Evolutionary conservation across 2,888 invertebrate species (phyloP).

Genomic region (Sceliomorpha sp.): DNA sequence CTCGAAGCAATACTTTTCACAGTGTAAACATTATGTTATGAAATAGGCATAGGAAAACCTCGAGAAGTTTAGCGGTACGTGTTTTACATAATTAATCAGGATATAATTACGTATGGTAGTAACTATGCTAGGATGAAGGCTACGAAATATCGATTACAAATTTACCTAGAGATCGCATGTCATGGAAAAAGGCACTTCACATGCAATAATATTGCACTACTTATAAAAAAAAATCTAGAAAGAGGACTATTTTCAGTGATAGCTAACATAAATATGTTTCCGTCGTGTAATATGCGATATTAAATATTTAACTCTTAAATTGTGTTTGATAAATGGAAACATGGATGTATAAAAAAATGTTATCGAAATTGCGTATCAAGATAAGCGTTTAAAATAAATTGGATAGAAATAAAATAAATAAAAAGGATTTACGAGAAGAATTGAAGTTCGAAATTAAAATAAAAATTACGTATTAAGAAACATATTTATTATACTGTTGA

Average conservation of each 20-base stretch:
- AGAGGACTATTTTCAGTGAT: not conserved
- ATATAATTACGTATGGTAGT: constrained; percentile 42
- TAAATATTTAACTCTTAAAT: too few species aligned
- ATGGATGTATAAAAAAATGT: too few species aligned
- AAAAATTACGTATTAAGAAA: too few species aligned
- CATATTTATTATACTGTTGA: too few species aligned
- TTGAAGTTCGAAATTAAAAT: too few species aligned
- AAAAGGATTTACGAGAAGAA: too few species aligned
- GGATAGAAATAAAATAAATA: too few species aligned
- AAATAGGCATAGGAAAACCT: constrained; percentile 17
- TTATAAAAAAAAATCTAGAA: constrained; percentile 14
- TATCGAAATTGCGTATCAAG: too few species aligned
- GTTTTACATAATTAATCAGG: constrained; percentile 38
- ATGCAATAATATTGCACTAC: constrained; percentile 23
- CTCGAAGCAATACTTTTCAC: too few species aligned
- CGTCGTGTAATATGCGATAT: constrained; percentile 4
- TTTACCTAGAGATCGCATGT: constrained; percentile 48
- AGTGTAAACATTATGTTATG: too few species aligned
- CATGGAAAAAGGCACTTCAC: constrained; percentile 31
- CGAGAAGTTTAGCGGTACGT: constrained; percentile 19
- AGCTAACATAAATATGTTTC: not conserved
- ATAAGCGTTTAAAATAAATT: too few species aligned
- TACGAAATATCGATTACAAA: constrained; percentile 40
- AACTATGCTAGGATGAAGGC: constrained; percentile 42
- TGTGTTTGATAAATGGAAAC: too few species aligned